Evolutionary conservation across 1,140 invertebrate genomes (phyloP).

Genomic region (Nylanderia fulva): DNA sequence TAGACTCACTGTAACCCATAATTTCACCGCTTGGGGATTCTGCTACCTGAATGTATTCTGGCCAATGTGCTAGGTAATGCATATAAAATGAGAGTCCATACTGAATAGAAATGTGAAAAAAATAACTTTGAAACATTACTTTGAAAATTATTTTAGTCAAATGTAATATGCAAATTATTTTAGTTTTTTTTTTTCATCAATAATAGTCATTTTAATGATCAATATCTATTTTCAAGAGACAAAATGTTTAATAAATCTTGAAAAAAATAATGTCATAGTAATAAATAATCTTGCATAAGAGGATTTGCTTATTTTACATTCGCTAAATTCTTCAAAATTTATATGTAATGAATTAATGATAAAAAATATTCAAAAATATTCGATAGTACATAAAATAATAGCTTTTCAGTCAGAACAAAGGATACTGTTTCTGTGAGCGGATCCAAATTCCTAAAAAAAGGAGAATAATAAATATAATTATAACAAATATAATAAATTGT

Average conservation of each 20-base stretch:
- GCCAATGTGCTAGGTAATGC: slow-evolving; percentile 99
- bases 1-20: slow-evolving; percentile 98
- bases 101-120: slow-evolving; percentile 80
- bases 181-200: too few relatives aligned
- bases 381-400: neutral
- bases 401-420: slow-evolving; percentile 81
- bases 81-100: slow-evolving; percentile 99
- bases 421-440: slow-evolving; percentile 97
- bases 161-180: neutral
- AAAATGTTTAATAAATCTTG: neutral
- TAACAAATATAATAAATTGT: neutral
- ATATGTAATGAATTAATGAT: neutral
- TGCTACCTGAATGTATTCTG: slow-evolving; percentile 99
- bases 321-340: slow-evolving; percentile 16
- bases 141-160: neutral
- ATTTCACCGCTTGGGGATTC: slow-evolving; percentile 98
- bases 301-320: neutral
- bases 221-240: neutral
- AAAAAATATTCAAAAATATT: neutral
- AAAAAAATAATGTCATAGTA: neutral
- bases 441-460: slow-evolving; percentile 95
- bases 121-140: slow-evolving; percentile 26
- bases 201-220: neutral
- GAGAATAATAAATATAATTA: slow-evolving; percentile 55
- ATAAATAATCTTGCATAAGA: neutral